A percentile compares a stretch with the other conserved stretches of the same genome.
phyloP scores from a whole-genome alignment of 2,888 invertebrate species.

The Lasioglossum malachurum region DNA sequence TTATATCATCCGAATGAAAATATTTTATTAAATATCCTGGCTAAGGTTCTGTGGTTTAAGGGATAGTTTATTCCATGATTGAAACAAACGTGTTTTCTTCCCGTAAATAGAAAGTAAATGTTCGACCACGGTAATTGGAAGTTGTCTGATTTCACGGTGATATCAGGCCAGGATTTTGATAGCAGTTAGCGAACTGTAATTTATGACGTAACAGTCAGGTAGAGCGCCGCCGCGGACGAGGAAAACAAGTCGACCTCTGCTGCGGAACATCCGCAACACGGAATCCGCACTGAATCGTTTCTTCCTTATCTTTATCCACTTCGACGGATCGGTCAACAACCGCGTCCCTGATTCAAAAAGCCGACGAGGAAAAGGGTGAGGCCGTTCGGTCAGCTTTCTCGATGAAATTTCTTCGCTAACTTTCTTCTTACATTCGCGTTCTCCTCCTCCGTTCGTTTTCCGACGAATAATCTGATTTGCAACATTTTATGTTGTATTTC shows the following conservation, averaged over 20 bases:
- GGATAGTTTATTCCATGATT: not conserved
- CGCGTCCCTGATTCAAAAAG: conserved; percentile 43
- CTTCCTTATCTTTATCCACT: conserved; percentile 69
- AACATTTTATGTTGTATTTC: not conserved
- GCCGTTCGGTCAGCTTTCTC: conserved; percentile 9
- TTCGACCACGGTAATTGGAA: not conserved
- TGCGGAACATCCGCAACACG: conserved; percentile 48
- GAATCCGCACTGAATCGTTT: conserved; percentile 55
- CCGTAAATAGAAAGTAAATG: not conserved
- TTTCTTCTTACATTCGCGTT: conserved; percentile 6
- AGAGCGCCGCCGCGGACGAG: conserved; percentile 26
- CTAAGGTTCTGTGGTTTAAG: not conserved
- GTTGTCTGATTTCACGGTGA: not conserved
- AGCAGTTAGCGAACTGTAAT: conserved; percentile 38
- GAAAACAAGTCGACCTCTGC: conserved; percentile 58
- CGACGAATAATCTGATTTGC: not conserved
- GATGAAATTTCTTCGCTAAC: conserved; percentile 35
- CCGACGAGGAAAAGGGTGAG: conserved; percentile 24
- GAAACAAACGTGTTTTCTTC: not conserved
- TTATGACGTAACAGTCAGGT: conserved; percentile 57
- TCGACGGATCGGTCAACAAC: conserved; percentile 65
- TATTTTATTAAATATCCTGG: too few species aligned
- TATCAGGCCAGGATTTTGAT: conserved; percentile 29
- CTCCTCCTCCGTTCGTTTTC: conserved; percentile 18
- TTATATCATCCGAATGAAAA: too few species aligned